Evolutionary conservation across 2,113 vertebrate genomes (phyloP).

Genomic region (Lagopus muta): DNA sequence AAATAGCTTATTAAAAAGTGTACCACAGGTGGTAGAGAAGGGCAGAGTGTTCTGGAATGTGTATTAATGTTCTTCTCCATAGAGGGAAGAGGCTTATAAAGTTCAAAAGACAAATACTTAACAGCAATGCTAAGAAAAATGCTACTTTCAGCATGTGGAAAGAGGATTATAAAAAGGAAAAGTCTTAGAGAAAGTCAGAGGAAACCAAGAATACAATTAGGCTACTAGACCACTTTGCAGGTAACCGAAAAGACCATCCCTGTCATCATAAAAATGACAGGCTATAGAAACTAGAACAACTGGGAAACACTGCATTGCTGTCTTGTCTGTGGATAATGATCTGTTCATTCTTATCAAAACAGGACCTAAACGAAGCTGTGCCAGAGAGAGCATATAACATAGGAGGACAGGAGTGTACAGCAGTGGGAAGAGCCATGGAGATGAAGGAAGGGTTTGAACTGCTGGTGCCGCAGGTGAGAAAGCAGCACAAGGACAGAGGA

Average conservation of each 20-base stretch:
- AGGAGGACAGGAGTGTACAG: background rate
- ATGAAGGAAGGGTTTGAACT: background rate
- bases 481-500: background rate
- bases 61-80: background rate
- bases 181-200: background rate
- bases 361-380: background rate
- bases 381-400: background rate
- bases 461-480: background rate
- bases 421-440: background rate
- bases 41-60: background rate
- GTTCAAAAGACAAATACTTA: background rate
- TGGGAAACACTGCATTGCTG: background rate
- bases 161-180: background rate
- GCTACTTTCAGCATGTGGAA: background rate
- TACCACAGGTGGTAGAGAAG: background rate
- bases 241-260: background rate
- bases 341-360: background rate
- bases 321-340: background rate
- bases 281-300: background rate
- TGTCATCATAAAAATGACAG: background rate
- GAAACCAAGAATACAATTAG: background rate
- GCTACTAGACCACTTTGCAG: background rate
- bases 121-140: background rate
- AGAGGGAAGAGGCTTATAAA: background rate
- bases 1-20: background rate